Evolutionary conservation across 2,113 vertebrate species (phyloP).

Genomic region (Ornithorhynchus anatinus): DNA sequence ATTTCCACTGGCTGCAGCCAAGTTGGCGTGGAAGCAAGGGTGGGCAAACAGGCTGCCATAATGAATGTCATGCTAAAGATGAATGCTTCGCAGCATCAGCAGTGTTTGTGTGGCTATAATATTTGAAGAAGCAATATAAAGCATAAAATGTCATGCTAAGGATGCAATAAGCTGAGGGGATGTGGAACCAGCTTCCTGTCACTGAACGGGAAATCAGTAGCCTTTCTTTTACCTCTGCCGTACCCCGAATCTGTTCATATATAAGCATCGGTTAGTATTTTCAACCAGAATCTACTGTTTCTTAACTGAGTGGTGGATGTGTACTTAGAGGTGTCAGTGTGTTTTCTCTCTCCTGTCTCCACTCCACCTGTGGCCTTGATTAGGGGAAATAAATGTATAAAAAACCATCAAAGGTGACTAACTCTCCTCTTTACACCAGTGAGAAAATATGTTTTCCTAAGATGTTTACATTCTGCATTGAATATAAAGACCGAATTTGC

Average conservation of each 20-base stretch:
- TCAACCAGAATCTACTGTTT: not conserved
- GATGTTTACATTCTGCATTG: conserved; percentile 23
- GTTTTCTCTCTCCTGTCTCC: not conserved
- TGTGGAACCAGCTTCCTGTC: not conserved
- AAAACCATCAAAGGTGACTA: not conserved
- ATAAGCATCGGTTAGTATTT: not conserved
- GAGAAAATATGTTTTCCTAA: conserved; percentile 1
- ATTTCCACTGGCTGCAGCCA: not conserved
- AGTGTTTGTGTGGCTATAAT: conserved; percentile 26
- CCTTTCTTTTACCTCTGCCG: not conserved
- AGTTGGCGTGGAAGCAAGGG: conserved; percentile 1
- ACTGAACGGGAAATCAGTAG: not conserved
- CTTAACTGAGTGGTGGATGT: no score
- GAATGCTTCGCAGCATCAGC: not conserved
- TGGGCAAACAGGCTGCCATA: not conserved
- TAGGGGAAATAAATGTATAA: not conserved
- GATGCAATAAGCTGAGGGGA: not conserved
- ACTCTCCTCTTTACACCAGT: not conserved
- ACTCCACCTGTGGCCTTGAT: not conserved
- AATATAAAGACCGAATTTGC: conserved; percentile 22
- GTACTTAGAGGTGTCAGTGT: no score
- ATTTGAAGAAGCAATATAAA: conserved; percentile 30
- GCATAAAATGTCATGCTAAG: conserved; percentile 25
- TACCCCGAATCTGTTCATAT: not conserved
- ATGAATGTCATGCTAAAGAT: not conserved